These are phyloP conservation scores for Calypte anna DNA, from an alignment of 2,113 vertebrate genomes.

Conservation along the genomic window DNA sequence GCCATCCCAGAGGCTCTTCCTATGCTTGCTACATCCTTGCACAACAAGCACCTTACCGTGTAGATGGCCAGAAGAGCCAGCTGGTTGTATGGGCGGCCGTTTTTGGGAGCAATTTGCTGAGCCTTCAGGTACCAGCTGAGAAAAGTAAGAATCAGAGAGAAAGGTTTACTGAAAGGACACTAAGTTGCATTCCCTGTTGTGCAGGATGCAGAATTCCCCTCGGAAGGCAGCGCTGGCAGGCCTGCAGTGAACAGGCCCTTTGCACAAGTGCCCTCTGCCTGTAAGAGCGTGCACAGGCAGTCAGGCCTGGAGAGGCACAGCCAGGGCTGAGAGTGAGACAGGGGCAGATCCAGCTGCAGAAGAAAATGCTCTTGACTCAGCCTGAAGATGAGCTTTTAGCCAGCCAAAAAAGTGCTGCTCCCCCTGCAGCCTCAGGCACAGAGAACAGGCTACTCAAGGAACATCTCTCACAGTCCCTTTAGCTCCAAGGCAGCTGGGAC, in stretches of 20 bases:
- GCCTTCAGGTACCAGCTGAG: conserved; percentile 98
- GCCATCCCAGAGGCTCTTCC: not conserved
- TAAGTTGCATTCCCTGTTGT: not conserved
- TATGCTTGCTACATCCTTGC: not conserved
- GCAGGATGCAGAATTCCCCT: not conserved
- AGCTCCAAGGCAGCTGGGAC: not conserved
- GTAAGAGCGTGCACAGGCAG: not conserved
- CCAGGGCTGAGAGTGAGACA: not conserved
- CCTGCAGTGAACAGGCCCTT: not conserved
- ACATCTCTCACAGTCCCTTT: not conserved
- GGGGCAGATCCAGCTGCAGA: not conserved
- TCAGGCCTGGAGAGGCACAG: not conserved
- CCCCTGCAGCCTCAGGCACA: not conserved
- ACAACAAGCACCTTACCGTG: conserved; percentile 82
- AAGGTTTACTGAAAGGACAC: not conserved
- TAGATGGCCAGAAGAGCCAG: conserved; percentile 95
- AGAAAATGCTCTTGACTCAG: not conserved
- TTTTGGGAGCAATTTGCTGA: conserved; percentile 98
- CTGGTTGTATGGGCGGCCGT: conserved; percentile 96
- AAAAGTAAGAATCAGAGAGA: not conserved
- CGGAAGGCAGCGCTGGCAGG: not conserved
- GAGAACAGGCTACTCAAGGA: not conserved
- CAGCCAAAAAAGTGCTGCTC: not conserved
- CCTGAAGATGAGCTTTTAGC: not conserved
- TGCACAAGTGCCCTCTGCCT: conserved; percentile 45